phyloP scores from a whole-genome alignment of 1,140 invertebrate genomes.

The Wiebesia pumilae region DNA sequence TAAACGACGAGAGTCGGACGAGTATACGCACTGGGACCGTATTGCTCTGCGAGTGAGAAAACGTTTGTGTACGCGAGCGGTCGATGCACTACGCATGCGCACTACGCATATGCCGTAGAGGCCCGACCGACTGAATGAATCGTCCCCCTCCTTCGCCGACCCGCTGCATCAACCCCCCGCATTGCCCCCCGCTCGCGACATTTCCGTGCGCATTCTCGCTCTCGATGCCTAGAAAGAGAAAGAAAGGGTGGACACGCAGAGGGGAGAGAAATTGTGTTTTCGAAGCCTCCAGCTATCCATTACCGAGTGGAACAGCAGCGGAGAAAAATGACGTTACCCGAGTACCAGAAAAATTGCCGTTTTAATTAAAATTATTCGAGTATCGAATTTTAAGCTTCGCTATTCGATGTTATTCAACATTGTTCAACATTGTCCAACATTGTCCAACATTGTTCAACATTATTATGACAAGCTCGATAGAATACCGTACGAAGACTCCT shows the following conservation, averaged over 20 bases:
- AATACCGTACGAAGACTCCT: too few relatives aligned
- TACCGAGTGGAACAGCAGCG: neutral
- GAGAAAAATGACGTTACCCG: neutral
- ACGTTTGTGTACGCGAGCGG: constrained; percentile 58
- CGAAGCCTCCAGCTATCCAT: constrained; percentile 5
- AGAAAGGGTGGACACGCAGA: neutral
- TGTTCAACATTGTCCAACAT: too few relatives aligned
- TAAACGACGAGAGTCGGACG: neutral
- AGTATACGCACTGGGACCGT: constrained; percentile 3
- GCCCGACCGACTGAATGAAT: constrained; percentile 70
- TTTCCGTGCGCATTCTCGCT: constrained; percentile 25
- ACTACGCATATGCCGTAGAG: constrained; percentile 23
- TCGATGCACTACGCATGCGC: constrained; percentile 65
- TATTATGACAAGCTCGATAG: too few relatives aligned
- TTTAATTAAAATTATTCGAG: neutral
- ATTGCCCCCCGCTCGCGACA: too few relatives aligned
- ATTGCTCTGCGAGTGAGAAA: constrained; percentile 23
- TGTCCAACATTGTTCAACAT: too few relatives aligned
- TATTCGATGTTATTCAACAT: too few relatives aligned
- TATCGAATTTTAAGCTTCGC: too few relatives aligned
- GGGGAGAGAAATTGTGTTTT: neutral
- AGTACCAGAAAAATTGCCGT: neutral
- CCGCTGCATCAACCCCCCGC: neutral
- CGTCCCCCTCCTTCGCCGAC: constrained; percentile 59
- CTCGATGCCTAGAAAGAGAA: neutral